Evolutionary conservation across 1,140 invertebrate species (phyloP), one percentile per base, ranked within the genome.

Genomic region (Drosophila ficusphila): DNA sequence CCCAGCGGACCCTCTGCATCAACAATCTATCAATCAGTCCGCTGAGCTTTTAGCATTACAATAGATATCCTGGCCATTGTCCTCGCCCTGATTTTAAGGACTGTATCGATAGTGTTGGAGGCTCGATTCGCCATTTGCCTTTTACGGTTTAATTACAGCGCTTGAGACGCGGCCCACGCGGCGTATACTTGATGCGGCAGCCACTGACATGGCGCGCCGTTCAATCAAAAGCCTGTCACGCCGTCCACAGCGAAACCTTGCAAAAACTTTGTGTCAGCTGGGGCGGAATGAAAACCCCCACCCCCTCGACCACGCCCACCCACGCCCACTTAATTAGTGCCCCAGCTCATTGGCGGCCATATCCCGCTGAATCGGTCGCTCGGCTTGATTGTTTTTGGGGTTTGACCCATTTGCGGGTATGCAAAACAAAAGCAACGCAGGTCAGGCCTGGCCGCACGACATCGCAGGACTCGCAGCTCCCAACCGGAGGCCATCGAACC

Each of bases 311-410:
- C 49, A 61, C 65, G 44, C 68, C 56, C 56, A 39, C 23, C 69
- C 27, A 82, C 82, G 62, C 81, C 81, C 81, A 88, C 81, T 86
- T 86, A 86, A 86, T 88, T 86, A 86, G 81, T 74, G 82, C 39
- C 67, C 77, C 70, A 65, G 41, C 82, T 88, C 72, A 81, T 81
- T 86, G 82, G 54, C 57, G 39, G 69, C 19, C 27, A 47, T 29
- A 39, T 54, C 23, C 46, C 53, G 21, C 31, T 49, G 52, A 38
- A 23, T 62, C 33, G 38, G 60, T 36, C 19, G 33, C 27, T 64
- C n/a, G 61, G 56, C 67, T 62, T 88, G 81, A 86, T 86, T 86
- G 81, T 86, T 88, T 85, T 86, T 88, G 81, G 82, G 82, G 81
- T 81, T 88, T 86, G 81, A 88, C 81, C 81, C 60, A 81, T 81